Percentiles rank a stretch among this genome's conserved stretches.
phyloP scores from a whole-genome alignment of 2,113 vertebrate genomes.

The Cheirogaleus medius region DNA sequence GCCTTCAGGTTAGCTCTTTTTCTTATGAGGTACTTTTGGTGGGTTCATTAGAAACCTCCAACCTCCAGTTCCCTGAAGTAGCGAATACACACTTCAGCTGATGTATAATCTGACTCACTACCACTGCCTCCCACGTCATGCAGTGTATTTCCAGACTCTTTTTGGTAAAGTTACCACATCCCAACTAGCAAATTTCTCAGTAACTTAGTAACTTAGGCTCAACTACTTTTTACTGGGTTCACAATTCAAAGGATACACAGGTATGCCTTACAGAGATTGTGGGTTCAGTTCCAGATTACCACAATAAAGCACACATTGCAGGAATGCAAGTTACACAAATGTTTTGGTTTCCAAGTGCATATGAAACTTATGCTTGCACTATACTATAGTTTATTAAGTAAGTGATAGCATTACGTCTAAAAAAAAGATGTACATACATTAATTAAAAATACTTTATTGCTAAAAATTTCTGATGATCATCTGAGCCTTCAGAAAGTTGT shows the following conservation, averaged over 20 bases:
- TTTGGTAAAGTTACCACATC: background rate
- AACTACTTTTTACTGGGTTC: background rate
- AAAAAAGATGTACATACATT: background rate
- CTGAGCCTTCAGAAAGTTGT: background rate
- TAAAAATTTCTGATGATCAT: background rate
- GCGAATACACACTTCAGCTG: background rate
- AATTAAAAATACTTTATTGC: background rate
- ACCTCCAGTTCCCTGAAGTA: background rate
- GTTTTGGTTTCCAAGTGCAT: background rate
- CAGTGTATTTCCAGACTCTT: background rate
- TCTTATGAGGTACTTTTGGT: background rate
- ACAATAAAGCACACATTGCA: background rate
- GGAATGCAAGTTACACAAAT: background rate
- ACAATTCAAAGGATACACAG: background rate
- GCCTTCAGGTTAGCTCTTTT: background rate
- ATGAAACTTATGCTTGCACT: background rate
- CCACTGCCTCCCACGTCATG: background rate
- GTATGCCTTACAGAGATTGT: background rate
- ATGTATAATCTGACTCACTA: background rate
- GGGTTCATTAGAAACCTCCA: background rate
- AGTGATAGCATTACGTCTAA: background rate
- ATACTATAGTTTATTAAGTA: too few relatives aligned
- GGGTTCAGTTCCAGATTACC: background rate
- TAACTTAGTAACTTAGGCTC: background rate
- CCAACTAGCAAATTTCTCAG: background rate